Base-by-base conservation (phyloP, 2,797 vertebrate species). In the Acridotheres tristis region DNA sequence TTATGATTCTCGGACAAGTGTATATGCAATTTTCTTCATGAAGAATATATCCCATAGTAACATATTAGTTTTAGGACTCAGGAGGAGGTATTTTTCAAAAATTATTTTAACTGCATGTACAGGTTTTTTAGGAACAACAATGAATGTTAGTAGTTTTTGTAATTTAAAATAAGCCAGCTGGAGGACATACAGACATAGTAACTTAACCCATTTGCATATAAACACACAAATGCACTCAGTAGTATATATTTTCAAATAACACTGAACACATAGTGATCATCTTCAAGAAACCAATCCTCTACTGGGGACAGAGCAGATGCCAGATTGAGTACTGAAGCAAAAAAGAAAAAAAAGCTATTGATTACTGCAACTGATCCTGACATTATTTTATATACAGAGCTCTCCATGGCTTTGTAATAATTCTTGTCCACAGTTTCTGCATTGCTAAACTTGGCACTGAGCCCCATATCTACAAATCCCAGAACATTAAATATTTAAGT, bases 401-500 rank as follows among this genome's bases (percentile, higher is more conserved):
- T 91, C 61, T 86, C 66, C 32, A 32, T 59, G 42, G 30, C 62
- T 95, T 91, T 81, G n/a, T 69, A 91, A 69, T 63, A 90, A 66
- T 54, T 90, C 58, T 48, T 90, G 78, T 88, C 90, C 94, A 92
- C 30, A 43, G 61, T 92, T 93, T 57, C 55, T 65, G 26, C 54
- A 75, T 89, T 96, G 68, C 68, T 71, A 87, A 53, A 93, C 45
- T 47, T 97, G 95, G 90, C 94, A 25, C 34, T 61, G 42, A 90
- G 92, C 69, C 67, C 32, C 67, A 59, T 85, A 84, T 50, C 85
- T 93, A 85, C 69, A 92, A 89, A 96, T 83, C 82, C 79, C 93
- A 89, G 54, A 85, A 88, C 65, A 75, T 95, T 96, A 96, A 97
- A 97, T 96, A 97, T 97, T 97, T 97, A 97, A 62, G 59, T 85